A percentile compares a stretch with the other conserved stretches of the same genome.
Conservation (phyloP, 92 coral and sea anemone genomes). For the Montipora capitata region DNA sequence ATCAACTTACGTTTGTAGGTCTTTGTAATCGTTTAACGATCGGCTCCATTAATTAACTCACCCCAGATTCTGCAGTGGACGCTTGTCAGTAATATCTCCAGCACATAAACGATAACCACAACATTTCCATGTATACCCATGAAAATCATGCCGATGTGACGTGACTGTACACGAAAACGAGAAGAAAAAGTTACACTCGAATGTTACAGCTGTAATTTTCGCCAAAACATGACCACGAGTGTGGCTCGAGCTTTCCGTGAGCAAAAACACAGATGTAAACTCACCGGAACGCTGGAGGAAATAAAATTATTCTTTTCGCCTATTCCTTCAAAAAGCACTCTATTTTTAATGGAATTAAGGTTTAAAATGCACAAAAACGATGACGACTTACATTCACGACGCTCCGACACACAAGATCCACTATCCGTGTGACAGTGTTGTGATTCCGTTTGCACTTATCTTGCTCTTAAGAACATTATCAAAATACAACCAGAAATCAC, state of each 20-base stretch:
- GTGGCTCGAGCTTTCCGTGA: neutral
- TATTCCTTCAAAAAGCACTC: neutral
- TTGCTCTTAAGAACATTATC: conserved; percentile 77
- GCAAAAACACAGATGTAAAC: neutral
- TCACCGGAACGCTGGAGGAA: neutral
- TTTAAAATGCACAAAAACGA: neutral
- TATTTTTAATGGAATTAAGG: conserved; percentile 5
- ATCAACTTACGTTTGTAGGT: neutral
- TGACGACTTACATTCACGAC: neutral
- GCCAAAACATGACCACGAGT: conserved; percentile 9
- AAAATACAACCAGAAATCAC: conserved; percentile 79
- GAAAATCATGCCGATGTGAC: conserved; percentile 14
- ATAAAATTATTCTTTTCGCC: conserved; percentile 19
- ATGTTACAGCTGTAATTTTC: neutral
- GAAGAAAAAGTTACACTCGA: neutral
- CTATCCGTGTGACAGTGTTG: conserved; percentile 3
- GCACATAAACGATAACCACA: neutral
- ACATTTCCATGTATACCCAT: neutral
- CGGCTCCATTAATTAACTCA: conserved; percentile 17
- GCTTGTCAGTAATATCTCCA: neutral
- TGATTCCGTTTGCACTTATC: conserved; percentile 39
- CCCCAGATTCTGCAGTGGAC: conserved; percentile 3
- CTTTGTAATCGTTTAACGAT: conserved; percentile 6
- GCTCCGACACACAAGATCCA: neutral
- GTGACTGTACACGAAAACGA: conserved; percentile 15